A percentile compares a stretch with the other conserved stretches of the same genome.
These are phyloP conservation scores for Nilaparvata lugens DNA, from an alignment of 1,140 invertebrate species.

Conservation along the genomic window DNA sequence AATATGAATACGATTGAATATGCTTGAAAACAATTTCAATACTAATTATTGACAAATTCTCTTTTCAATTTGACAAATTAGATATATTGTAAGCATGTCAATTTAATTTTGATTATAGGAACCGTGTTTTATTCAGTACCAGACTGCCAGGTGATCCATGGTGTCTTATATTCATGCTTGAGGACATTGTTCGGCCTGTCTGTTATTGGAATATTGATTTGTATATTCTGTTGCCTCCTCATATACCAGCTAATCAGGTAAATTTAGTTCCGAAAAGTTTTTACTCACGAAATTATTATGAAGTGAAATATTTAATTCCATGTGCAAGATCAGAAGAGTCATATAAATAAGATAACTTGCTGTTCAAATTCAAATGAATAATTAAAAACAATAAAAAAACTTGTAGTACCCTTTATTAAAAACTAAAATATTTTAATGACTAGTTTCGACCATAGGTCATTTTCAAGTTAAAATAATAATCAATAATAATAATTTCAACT, in stretches of 20 bases:
- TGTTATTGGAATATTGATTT: constrained; percentile 77
- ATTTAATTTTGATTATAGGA: constrained; percentile 32
- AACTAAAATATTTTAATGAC: too few species aligned
- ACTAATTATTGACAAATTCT: too few species aligned
- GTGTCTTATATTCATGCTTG: constrained; percentile 73
- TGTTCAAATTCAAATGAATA: not conserved
- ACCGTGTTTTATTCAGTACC: constrained; percentile 69
- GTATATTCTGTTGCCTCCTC: constrained; percentile 85
- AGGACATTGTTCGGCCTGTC: constrained; percentile 80
- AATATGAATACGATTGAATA: too few species aligned
- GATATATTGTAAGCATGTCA: not conserved
- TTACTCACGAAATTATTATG: not conserved
- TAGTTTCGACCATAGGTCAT: too few species aligned
- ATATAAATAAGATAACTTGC: not conserved
- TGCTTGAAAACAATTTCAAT: too few species aligned
- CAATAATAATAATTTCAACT: too few species aligned
- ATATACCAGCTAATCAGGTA: constrained; percentile 77
- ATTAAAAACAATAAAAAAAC: too few species aligned
- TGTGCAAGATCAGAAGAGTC: not conserved
- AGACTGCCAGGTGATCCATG: constrained; percentile 79
- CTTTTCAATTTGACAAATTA: too few species aligned
- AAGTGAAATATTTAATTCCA: constrained; percentile 1
- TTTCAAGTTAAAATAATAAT: too few species aligned
- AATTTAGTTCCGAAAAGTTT: constrained; percentile 11
- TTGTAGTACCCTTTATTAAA: too few species aligned